These are phyloP conservation scores for Lordiphosa andalusiaca DNA, from an alignment of 2,888 invertebrate genomes.

Conservation along the genomic window DNA sequence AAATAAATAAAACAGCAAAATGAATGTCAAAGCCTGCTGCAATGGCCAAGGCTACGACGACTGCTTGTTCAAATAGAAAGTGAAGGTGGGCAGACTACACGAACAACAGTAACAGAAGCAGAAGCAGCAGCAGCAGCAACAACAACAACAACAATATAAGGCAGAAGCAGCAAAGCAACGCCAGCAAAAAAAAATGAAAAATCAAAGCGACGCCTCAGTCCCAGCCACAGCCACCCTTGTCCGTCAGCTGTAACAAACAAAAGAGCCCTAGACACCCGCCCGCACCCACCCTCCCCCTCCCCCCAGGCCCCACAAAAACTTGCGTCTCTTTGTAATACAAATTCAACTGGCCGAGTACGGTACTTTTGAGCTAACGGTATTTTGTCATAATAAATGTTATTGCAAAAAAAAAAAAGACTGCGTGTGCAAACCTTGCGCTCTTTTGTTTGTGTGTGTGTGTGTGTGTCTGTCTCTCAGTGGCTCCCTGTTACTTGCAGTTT, in stretches of 20 bases:
- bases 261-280: background rate
- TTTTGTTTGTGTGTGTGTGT: conserved; percentile 5
- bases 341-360: conserved; percentile 8
- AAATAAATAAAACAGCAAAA: conserved; percentile 11
- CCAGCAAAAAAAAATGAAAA: conserved; percentile 13
- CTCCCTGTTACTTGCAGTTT: conserved; percentile 27
- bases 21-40: conserved; percentile 7
- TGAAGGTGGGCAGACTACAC: conserved; percentile 12
- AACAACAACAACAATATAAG: background rate
- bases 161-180: conserved; percentile 9
- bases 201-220: conserved; percentile 26
- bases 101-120: conserved; percentile 13
- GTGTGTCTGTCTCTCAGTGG: conserved; percentile 5
- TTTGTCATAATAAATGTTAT: conserved; percentile 32
- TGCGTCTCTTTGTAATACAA: conserved; percentile 1
- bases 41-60: conserved; percentile 27
- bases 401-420: conserved; percentile 19
- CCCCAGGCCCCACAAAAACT: background rate
- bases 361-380: conserved; percentile 30
- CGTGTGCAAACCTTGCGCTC: conserved; percentile 21
- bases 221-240: conserved; percentile 1
- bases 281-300: background rate
- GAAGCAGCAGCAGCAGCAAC: conserved; percentile 7
- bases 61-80: conserved; percentile 36
- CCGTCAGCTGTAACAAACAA: conserved; percentile 7